Base-by-base conservation (phyloP, 2,113 vertebrate genomes). In the Cebidichthys violaceus region DNA sequence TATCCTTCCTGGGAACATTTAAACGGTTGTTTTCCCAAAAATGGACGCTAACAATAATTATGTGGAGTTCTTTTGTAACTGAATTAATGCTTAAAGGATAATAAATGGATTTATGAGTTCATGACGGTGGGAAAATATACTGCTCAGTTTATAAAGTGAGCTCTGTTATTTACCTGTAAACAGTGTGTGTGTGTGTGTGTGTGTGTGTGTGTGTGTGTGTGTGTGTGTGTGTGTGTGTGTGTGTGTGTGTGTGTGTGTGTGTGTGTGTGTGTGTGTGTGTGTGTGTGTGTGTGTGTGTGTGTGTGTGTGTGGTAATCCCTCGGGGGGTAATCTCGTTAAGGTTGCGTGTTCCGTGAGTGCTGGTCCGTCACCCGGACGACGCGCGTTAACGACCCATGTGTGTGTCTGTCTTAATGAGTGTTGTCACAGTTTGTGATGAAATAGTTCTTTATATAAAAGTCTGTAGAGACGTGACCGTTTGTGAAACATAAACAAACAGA, bases 291-390 rank as follows among this genome's bases (percentile, higher is more conserved):
- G 69, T 61, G 43, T 61, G 15, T 39, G 65, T 50, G 5, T 64
- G 7, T 60, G 29, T 55, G 45, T 82, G 65, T 89, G 75, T 66
- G 45, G 14, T 92, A 91, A 93, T 94, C 93, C 87, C 77, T 6
- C 27, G 9, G 86, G 35, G 86, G 77, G 68, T 92, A 92, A 93
- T 93, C 93, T 92, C 88, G 92, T 94, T 93, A 94, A 79, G 73
- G 47, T 15, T 83, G 87, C 33, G 41, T 5, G 61, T 90, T 86
- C 85, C 80, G 35, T 77, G 86, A 88, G 90, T 41, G 75, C 52
- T 57, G 54, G 59, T 20, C 33, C 9, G 85, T 93, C 61, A 17
- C 82, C 43, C 27, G 90, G 90, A 86, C 2, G 70, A 89, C 69
- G 45, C 22, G 47, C 22, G 15, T 52, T n/a, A n/a, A n/a, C n/a